phyloP scores from a whole-genome alignment of 2,888 invertebrate species.

The Scrobipalpa costella region DNA sequence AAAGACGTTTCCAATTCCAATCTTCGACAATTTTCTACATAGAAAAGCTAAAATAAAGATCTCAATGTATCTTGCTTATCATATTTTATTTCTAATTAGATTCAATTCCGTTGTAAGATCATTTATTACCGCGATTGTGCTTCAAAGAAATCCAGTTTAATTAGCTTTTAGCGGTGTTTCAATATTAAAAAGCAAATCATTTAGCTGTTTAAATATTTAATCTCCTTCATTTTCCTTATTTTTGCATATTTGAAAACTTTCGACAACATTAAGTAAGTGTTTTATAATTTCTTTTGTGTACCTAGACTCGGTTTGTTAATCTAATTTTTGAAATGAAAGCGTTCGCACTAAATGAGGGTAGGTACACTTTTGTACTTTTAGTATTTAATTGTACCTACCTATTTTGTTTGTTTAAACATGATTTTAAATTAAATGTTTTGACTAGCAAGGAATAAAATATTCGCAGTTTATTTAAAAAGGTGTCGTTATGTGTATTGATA shows the following conservation, averaged over 20 bases:
- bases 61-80: not conserved
- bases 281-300: not conserved
- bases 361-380: too few species aligned
- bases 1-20: not conserved
- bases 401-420: too few species aligned
- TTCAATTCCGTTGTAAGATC: not conserved
- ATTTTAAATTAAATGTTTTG: too few species aligned
- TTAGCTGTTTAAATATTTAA: slow-evolving; percentile 22
- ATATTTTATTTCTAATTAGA: not conserved
- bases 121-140: not conserved
- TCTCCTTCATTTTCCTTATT: slow-evolving; percentile 8
- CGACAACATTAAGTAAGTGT: too few species aligned
- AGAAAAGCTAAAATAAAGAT: not conserved
- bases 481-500: too few species aligned
- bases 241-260: too few species aligned
- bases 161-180: not conserved
- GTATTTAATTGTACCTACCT: too few species aligned
- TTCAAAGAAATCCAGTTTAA: not conserved
- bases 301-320: too few species aligned
- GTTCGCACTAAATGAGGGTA: too few species aligned
- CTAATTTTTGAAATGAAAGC: too few species aligned
- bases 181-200: slow-evolving; percentile 13
- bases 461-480: too few species aligned
- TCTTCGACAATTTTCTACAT: not conserved
- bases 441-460: too few species aligned